Evolutionary conservation across 2,113 vertebrate genomes (phyloP).

Genomic region (Syngnathus floridae): DNA sequence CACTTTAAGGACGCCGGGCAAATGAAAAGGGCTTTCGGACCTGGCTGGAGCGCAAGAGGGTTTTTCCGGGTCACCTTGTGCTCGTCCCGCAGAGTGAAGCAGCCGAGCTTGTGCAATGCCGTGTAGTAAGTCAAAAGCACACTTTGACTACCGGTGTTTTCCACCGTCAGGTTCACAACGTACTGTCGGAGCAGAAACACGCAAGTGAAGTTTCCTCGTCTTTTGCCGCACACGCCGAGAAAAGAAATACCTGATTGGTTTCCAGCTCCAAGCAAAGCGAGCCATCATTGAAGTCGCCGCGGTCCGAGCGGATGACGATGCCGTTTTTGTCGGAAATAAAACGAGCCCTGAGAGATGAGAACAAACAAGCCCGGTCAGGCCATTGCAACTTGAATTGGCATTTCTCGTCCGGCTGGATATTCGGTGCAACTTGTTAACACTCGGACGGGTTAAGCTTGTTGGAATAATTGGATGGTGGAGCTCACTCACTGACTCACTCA

Average conservation of each 20-base stretch:
- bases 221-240: not conserved
- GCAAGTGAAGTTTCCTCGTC: not conserved
- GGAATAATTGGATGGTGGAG: too few species aligned
- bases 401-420: too few species aligned
- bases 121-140: constrained; percentile 73
- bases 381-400: too few species aligned
- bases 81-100: constrained; percentile 57
- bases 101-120: constrained; percentile 27
- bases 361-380: not conserved
- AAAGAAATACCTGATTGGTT: not conserved
- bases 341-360: constrained; percentile 53
- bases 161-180: constrained; percentile 61
- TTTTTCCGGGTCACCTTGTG: constrained; percentile 47
- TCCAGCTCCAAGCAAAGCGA: constrained; percentile 64
- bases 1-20: not conserved
- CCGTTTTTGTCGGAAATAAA: constrained; percentile 72
- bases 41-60: constrained; percentile 66
- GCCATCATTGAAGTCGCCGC: constrained; percentile 47
- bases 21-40: constrained; percentile 51
- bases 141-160: constrained; percentile 58
- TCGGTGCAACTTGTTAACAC: too few species aligned
- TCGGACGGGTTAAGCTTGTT: too few species aligned
- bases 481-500: too few species aligned
- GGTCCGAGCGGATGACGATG: constrained; percentile 63
- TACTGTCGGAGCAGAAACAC: constrained; percentile 5